A percentile compares a stretch with the other conserved stretches of the same genome.
Evolutionary conservation across 2,888 invertebrate species (phyloP).

Genomic region (Cephus spinipes): DNA sequence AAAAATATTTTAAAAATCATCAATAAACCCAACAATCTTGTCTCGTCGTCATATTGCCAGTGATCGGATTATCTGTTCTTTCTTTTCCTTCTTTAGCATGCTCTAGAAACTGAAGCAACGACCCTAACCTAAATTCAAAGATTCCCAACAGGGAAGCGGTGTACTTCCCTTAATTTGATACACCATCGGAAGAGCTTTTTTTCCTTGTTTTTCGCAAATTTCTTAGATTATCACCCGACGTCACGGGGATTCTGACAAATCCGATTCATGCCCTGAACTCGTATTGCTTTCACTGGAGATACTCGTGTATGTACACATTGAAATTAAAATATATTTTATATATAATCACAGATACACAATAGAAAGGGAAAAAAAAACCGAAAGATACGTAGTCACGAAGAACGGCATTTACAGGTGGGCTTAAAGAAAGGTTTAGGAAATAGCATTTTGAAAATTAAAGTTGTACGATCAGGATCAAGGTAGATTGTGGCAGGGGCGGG

Average conservation of each 20-base stretch:
- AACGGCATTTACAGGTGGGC: not conserved
- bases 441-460: not conserved
- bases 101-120: not conserved
- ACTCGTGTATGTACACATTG: not conserved
- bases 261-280: not conserved
- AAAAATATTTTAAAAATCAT: not conserved
- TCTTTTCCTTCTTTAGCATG: not conserved
- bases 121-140: not conserved
- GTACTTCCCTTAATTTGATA: too few species aligned
- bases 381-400: not conserved
- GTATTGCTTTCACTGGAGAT: not conserved
- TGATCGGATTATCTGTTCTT: not conserved
- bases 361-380: not conserved
- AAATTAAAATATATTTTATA: not conserved
- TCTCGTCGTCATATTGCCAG: not conserved
- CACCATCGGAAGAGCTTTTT: too few species aligned
- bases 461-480: not conserved
- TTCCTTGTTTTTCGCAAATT: too few species aligned
- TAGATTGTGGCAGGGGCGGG: not conserved
- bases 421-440: not conserved
- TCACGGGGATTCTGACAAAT: not conserved
- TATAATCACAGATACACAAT: not conserved
- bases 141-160: too few species aligned
- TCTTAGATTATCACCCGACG: too few species aligned
- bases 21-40: not conserved